Conservation (phyloP, 2,113 vertebrate genomes). For the Egretta garzetta region DNA sequence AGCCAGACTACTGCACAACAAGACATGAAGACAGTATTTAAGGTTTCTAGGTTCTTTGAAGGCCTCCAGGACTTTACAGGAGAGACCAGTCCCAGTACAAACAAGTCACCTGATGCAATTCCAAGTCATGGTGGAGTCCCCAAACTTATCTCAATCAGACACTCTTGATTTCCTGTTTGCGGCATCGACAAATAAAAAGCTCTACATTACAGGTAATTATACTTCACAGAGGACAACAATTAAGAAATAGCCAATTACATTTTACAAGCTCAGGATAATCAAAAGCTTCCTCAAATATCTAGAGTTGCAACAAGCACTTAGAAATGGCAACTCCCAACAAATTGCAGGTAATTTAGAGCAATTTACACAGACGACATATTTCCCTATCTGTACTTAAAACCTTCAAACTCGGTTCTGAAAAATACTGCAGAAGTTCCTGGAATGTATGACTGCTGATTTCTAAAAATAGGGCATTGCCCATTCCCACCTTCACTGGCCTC, state of each 20-base stretch:
- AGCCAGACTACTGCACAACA: background rate
- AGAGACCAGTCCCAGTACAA: background rate
- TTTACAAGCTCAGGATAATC: conserved; percentile 62
- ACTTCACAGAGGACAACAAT: conserved; percentile 52
- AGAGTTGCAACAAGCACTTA: conserved; percentile 6
- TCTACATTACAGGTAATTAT: conserved; percentile 48
- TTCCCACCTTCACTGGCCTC: background rate
- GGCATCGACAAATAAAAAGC: conserved; percentile 56
- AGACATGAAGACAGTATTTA: background rate
- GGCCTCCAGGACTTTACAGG: background rate
- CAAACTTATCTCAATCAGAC: conserved; percentile 51
- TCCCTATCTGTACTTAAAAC: conserved; percentile 6
- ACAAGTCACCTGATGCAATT: background rate
- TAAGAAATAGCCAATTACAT: conserved; percentile 55
- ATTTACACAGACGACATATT: conserved; percentile 38
- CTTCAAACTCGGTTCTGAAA: background rate
- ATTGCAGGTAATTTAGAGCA: conserved; percentile 53
- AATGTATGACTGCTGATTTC: background rate
- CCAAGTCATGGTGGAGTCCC: background rate
- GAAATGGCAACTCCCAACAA: conserved; percentile 62
- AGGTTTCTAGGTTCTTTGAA: background rate
- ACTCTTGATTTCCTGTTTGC: conserved; percentile 55
- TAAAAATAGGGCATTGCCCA: background rate
- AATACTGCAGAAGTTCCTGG: background rate
- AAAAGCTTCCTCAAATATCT: conserved; percentile 64